These are phyloP conservation scores for Hetaerina titia DNA, from an alignment of 2,888 invertebrate genomes.

Conservation along the genomic window DNA sequence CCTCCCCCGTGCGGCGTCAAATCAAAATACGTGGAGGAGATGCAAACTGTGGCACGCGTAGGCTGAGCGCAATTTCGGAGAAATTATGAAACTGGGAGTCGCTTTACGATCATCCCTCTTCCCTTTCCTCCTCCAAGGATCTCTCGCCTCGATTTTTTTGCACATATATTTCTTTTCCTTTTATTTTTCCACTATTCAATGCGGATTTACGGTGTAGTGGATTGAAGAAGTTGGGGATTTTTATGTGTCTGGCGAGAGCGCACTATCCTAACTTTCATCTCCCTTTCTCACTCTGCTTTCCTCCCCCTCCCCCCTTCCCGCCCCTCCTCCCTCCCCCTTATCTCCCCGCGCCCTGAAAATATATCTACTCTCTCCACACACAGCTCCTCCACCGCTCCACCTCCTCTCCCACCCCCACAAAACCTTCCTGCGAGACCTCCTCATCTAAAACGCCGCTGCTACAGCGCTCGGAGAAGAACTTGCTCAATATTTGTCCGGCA, in stretches of 20 bases:
- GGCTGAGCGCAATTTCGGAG: slow-evolving; percentile 1
- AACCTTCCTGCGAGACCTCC: slow-evolving; percentile 29
- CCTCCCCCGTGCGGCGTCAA: neutral
- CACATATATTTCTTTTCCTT: neutral
- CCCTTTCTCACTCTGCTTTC: neutral
- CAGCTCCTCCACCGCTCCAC: neutral
- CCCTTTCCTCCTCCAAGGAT: neutral
- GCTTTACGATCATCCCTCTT: neutral
- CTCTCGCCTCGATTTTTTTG: neutral
- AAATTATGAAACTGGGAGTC: neutral
- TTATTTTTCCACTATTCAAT: slow-evolving; percentile 48
- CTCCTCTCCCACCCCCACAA: neutral
- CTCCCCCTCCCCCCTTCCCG: neutral
- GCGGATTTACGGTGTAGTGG: slow-evolving; percentile 65
- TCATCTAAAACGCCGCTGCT: neutral
- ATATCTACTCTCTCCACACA: neutral
- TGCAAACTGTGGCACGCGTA: neutral
- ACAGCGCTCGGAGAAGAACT: slow-evolving; percentile 30
- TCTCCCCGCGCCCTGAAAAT: neutral
- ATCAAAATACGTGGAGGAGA: neutral
- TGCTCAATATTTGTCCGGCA: slow-evolving; percentile 67
- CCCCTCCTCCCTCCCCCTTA: neutral
- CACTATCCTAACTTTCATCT: neutral
- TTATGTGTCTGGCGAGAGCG: slow-evolving; percentile 61
- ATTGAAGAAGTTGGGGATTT: slow-evolving; percentile 65